These are phyloP conservation scores for Oryzias woworae DNA, from an alignment of 2,113 vertebrate genomes.

Conservation along the genomic window DNA sequence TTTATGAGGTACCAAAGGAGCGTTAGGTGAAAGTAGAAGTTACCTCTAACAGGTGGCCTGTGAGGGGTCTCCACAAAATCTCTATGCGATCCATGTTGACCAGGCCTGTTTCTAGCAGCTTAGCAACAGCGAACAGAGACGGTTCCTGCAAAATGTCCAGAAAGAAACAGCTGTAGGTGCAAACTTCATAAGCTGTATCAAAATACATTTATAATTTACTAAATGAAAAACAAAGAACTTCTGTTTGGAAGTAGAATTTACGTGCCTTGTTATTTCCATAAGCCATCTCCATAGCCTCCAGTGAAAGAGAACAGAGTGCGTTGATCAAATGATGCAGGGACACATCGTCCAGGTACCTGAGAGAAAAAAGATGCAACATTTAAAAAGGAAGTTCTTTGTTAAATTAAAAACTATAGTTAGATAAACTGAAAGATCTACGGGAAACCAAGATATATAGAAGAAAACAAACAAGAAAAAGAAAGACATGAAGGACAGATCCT, in stretches of 20 bases:
- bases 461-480: no score
- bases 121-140: constrained; percentile 97
- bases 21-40: neutral
- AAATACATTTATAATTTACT: neutral
- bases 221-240: neutral
- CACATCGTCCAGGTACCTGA: constrained; percentile 96
- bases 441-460: no score
- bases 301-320: constrained; percentile 94
- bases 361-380: neutral
- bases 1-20: neutral
- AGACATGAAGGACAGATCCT: constrained; percentile 53
- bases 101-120: constrained; percentile 94
- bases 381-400: neutral
- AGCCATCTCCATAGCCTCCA: constrained; percentile 99
- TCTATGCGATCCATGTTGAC: constrained; percentile 99
- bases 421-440: no score
- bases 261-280: constrained; percentile 96
- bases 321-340: constrained; percentile 99
- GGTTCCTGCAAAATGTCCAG: constrained; percentile 84
- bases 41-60: constrained; percentile 97
- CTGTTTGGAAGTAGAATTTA: neutral
- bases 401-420: no score
- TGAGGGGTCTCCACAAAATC: constrained; percentile 96
- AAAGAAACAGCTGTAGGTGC: neutral
- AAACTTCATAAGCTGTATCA: neutral